Evolutionary conservation across 2,113 vertebrate species (phyloP).

Genomic region (Sylvicapra grimmia): DNA sequence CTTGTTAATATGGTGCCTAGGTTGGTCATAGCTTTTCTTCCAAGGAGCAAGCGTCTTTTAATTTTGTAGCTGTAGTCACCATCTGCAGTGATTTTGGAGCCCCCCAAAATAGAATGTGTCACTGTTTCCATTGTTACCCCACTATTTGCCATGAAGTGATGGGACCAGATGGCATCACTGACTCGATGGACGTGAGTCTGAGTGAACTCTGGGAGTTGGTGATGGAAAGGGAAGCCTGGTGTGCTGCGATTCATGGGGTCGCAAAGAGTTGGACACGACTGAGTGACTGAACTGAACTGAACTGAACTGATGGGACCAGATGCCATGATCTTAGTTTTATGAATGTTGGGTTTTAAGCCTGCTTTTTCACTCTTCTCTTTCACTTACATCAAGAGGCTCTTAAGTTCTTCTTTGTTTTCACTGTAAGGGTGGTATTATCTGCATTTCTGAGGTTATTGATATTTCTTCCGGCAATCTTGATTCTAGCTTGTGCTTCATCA

Average conservation of each 20-base stretch:
- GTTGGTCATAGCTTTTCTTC: background rate
- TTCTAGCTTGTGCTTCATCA: background rate
- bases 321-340: background rate
- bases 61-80: background rate
- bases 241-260: too few species aligned
- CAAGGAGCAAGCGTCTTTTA: background rate
- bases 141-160: background rate
- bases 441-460: background rate
- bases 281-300: too few species aligned
- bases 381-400: background rate
- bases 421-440: background rate
- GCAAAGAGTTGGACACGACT: too few species aligned
- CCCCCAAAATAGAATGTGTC: background rate
- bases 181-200: too few species aligned
- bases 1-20: background rate
- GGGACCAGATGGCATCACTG: background rate
- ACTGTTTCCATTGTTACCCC: background rate
- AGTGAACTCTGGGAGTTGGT: too few species aligned
- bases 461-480: background rate
- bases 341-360: background rate
- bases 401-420: background rate
- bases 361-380: background rate
- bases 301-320: background rate
- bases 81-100: background rate
- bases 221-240: too few species aligned